Base-by-base conservation (phyloP, 2,888 invertebrate species). In the Achlya flavicornis region DNA sequence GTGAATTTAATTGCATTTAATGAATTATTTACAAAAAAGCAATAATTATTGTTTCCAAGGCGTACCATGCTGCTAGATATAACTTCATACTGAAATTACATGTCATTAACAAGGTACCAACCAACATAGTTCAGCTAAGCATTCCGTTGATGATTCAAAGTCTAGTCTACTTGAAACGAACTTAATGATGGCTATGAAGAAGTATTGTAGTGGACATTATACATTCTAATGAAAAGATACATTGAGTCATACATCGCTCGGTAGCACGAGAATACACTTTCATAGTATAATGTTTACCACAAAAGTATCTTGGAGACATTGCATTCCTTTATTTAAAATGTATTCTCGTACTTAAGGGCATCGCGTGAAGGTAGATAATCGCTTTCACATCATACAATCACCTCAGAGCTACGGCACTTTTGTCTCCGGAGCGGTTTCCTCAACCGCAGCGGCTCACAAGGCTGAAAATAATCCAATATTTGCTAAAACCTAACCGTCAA, bases 321-420 rank as follows among this genome's bases (percentile, higher is more conserved):
- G 14, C 7, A 3, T n/a, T 7, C 4, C 5, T 48, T 6, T 16
- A 6, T 14, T 59, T 11, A 10, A 41, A 59, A 41, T 59, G 16
- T 60, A 41, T 41, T 26, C 41, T 41, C 60, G 26, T 41, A 41
- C 19, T 41, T 6, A 43, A 41, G 1, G 10, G 12, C 60, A n/a
- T 19, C 53, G 41, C 41, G 26, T 41, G 41, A 41, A 11, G 16
- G 60, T 35, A 26, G 43, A 41, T 46, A 53, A 33, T 14, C 26
- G 35, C 60, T 53, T 53, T 53, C 35, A 53, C 63, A 19, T 66
- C 66, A 72, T 80, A 77, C 76, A 81, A 81, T 91, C 89, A 93
- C 92, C 92, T 93, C 93, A 66, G 93, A 92, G 78, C 92, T 93
- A 81, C 92, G 90, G 89, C 93, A 93, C 67, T 90, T 92, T 86